Percentiles rank a stretch among this genome's conserved stretches.
phyloP scores from a whole-genome alignment of 2,797 vertebrate genomes.

The Hippocampus kuda region DNA sequence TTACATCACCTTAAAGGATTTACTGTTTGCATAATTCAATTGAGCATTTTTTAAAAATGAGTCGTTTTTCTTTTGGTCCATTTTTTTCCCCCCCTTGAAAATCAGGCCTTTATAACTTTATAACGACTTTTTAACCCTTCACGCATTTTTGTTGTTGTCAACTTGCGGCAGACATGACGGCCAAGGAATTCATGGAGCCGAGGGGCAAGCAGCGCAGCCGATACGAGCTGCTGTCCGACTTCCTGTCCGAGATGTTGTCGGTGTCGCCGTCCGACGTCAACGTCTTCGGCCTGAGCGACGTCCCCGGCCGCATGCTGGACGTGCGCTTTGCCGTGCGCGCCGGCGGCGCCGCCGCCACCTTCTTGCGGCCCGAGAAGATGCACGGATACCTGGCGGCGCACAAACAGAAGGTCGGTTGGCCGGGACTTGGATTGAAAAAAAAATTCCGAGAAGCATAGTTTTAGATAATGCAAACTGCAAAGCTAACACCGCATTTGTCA shows the following conservation, averaged over 20 bases:
- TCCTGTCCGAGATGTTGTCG: constrained; percentile 70
- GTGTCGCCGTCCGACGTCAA: constrained; percentile 61
- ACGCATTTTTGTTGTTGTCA: background rate
- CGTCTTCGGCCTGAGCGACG: constrained; percentile 69
- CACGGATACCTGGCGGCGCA: constrained; percentile 73
- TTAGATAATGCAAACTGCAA: no score
- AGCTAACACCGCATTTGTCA: no score
- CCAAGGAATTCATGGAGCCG: constrained; percentile 72
- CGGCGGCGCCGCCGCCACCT: constrained; percentile 52
- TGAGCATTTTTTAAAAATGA: no score
- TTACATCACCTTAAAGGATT: no score
- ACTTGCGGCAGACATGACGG: constrained; percentile 64
- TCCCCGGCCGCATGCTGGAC: constrained; percentile 64
- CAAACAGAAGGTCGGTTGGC: constrained; percentile 70
- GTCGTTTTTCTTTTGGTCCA: no score
- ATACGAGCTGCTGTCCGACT: constrained; percentile 65
- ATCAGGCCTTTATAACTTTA: no score
- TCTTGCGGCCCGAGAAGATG: constrained; percentile 72
- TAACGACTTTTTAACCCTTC: background rate
- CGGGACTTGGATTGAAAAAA: no score
- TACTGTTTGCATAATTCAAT: no score
- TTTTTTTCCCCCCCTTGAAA: no score
- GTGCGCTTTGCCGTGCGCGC: constrained; percentile 65
- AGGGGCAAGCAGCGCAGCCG: constrained; percentile 60
- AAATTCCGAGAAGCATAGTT: no score